Percentiles rank a stretch among this genome's conserved stretches.
Conservation (phyloP, 2,797 vertebrate species). For the Agapornis canus region DNA sequence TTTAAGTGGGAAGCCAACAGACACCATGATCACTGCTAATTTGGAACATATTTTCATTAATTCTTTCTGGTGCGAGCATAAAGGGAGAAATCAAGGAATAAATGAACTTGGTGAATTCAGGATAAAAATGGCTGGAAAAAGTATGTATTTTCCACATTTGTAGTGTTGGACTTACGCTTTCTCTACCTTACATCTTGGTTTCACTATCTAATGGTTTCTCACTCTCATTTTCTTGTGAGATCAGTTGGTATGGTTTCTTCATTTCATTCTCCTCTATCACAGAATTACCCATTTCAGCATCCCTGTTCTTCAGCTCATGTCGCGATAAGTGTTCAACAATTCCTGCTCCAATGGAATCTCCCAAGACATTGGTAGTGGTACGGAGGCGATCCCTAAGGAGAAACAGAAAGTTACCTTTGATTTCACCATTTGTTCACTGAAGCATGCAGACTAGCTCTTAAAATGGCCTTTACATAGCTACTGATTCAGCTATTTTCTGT, state of each 20-base stretch:
- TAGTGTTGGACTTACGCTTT: background rate
- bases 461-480: background rate
- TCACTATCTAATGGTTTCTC: conserved; percentile 89
- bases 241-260: conserved; percentile 95
- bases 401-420: background rate
- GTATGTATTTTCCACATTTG: background rate
- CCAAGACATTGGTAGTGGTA: conserved; percentile 95
- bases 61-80: conserved; percentile 44
- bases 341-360: conserved; percentile 94
- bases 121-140: background rate
- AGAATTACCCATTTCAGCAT: conserved; percentile 93
- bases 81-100: conserved; percentile 27
- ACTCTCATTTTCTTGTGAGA: conserved; percentile 90
- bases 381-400: conserved; percentile 90
- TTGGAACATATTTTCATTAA: conserved; percentile 28
- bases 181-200: conserved; percentile 89
- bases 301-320: conserved; percentile 88
- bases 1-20: conserved; percentile 37
- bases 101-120: conserved; percentile 30
- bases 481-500: background rate
- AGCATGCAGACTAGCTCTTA: background rate
- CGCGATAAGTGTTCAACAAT: conserved; percentile 96
- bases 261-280: conserved; percentile 95
- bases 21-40: conserved; percentile 30
- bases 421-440: background rate